A percentile compares a stretch with the other conserved stretches of the same genome.
Conservation (phyloP, 2,113 vertebrate species). For the Meleagris gallopavo region DNA sequence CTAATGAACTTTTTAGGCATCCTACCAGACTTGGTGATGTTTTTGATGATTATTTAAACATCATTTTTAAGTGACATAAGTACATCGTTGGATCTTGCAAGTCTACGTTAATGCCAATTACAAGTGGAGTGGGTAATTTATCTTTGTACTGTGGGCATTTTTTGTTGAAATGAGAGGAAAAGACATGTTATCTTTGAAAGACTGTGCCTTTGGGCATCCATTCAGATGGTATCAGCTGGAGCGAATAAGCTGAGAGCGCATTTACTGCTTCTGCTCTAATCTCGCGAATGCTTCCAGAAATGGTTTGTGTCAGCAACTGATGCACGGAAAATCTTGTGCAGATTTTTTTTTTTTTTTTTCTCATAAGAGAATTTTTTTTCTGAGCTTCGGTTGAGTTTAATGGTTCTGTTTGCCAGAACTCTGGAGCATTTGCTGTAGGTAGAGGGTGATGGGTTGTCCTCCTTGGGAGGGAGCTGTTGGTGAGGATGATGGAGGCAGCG, state of each 20-base stretch:
- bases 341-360: conserved; percentile 9
- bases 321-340: conserved; percentile 20
- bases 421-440: neutral
- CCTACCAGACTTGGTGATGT: neutral
- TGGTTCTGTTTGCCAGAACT: neutral
- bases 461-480: rapidly evolving
- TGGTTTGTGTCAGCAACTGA: conserved; percentile 78
- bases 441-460: neutral
- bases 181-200: conserved; percentile 78
- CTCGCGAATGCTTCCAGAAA: conserved; percentile 77
- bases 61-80: neutral
- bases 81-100: neutral
- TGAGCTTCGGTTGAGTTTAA: conserved; percentile 8
- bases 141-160: conserved; percentile 82
- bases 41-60: conserved; percentile 39
- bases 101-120: conserved; percentile 57
- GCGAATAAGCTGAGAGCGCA: conserved; percentile 86
- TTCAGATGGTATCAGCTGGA: conserved; percentile 88
- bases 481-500: rapidly evolving
- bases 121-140: conserved; percentile 72
- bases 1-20: conserved; percentile 1
- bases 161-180: conserved; percentile 51
- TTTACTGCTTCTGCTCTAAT: conserved; percentile 75
- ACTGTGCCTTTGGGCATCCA: conserved; percentile 79
- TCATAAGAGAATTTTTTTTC: conserved; percentile 55